phyloP scores from a whole-genome alignment of 2,797 vertebrate genomes.

The Moxostoma hubbsi region DNA sequence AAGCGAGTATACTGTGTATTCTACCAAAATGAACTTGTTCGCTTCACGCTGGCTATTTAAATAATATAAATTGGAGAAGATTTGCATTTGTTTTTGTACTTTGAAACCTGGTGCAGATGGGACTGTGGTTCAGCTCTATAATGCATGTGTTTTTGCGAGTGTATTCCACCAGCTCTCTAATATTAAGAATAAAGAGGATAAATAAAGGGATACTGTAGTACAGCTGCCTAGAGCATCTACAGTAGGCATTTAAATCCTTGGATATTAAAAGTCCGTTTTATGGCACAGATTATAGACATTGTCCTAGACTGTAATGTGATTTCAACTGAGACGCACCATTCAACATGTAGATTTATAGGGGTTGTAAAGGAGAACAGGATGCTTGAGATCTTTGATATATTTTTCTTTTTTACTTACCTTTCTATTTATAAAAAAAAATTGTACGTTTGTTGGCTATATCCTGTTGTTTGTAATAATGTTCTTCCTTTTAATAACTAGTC shows the following conservation, averaged over 20 bases:
- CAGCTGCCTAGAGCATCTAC: background rate
- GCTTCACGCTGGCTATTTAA: slow-evolving; percentile 11
- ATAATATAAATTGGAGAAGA: slow-evolving; percentile 5
- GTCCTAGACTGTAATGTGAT: background rate
- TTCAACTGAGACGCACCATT: background rate
- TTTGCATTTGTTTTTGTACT: slow-evolving; percentile 48
- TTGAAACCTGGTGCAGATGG: slow-evolving; percentile 31
- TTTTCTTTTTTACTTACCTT: background rate
- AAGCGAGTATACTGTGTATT: background rate
- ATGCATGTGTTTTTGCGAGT: background rate
- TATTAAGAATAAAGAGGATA: background rate
- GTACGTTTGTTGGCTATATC: background rate
- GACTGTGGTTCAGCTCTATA: background rate
- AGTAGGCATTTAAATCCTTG: background rate
- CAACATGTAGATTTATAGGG: background rate
- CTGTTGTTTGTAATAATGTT: slow-evolving; percentile 6
- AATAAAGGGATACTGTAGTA: background rate
- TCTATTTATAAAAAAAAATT: background rate
- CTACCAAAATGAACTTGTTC: slow-evolving; percentile 13
- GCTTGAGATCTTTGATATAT: background rate
- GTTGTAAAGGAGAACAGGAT: background rate
- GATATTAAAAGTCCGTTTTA: slow-evolving; percentile 18
- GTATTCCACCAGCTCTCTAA: background rate
- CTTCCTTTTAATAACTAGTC: background rate
- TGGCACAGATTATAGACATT: background rate